Conservation (phyloP, 2,113 vertebrate genomes). For the Eclectus roratus region DNA sequence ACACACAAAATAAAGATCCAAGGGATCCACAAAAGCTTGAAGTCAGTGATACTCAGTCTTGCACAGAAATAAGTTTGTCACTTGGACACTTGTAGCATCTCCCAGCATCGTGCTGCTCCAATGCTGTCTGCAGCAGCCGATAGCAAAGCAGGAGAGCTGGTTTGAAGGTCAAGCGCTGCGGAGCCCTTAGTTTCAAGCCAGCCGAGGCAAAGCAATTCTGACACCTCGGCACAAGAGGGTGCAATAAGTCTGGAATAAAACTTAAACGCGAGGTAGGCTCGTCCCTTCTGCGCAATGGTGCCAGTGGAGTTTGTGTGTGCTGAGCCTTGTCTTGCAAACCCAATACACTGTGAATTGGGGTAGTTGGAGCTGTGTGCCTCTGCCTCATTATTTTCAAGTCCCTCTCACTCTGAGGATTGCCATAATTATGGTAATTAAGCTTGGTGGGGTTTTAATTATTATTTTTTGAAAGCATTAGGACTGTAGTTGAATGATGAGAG, state of each 20-base stretch:
- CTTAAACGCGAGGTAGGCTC: neutral
- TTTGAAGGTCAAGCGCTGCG: slow-evolving; percentile 52
- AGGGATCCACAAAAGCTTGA: neutral
- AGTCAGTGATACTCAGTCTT: rapidly evolving
- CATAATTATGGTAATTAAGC: slow-evolving; percentile 49
- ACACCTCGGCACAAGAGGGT: slow-evolving; percentile 50
- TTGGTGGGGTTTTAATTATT: slow-evolving; percentile 46
- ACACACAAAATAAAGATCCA: neutral
- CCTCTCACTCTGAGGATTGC: slow-evolving; percentile 38
- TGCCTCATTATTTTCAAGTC: slow-evolving; percentile 44
- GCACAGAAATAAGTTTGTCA: neutral
- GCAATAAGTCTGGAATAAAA: slow-evolving; percentile 50
- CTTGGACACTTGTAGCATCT: rapidly evolving
- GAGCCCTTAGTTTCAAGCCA: neutral
- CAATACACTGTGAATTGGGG: slow-evolving; percentile 1
- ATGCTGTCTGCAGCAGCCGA: neutral
- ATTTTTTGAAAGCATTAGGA: slow-evolving; percentile 27
- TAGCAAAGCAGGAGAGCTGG: neutral
- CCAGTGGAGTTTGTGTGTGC: neutral
- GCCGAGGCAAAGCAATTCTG: slow-evolving; percentile 11
- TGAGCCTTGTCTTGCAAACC: neutral
- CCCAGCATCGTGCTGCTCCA: rapidly evolving
- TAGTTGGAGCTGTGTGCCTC: neutral
- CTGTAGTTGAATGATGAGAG: slow-evolving; percentile 39
- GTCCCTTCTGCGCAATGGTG: neutral